phyloP scores from a whole-genome alignment of 2,888 invertebrate genomes.

The Archips xylosteana region DNA sequence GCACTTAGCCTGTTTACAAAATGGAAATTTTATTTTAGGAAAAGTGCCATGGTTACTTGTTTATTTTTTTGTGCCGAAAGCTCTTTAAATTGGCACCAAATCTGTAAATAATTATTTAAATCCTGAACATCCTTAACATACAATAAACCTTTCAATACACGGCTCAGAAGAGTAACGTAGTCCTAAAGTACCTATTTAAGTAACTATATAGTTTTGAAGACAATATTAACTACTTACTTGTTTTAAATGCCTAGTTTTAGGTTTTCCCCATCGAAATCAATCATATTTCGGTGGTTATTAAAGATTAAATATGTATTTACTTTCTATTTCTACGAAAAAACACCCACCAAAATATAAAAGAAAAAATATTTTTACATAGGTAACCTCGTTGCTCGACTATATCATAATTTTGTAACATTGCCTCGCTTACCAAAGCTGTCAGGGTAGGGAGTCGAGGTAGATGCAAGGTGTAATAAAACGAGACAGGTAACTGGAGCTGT shows the following conservation, averaged over 20 bases:
- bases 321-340: no score
- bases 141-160: no score
- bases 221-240: no score
- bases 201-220: no score
- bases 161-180: no score
- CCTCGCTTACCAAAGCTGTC: not conserved
- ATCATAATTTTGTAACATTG: conserved; percentile 4
- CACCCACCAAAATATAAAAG: not conserved
- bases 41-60: not conserved
- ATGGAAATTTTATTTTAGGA: not conserved
- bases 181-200: no score
- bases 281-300: no score
- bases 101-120: no score
- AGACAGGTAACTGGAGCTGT: not conserved
- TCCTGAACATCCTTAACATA: no score
- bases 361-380: not conserved
- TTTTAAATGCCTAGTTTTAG: no score
- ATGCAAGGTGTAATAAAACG: conserved; percentile 18
- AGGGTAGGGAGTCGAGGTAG: not conserved
- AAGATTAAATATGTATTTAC: no score
- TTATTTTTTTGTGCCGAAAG: not conserved
- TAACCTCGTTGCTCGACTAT: not conserved
- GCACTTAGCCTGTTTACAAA: not conserved
- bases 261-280: no score
- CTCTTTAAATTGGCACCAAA: not conserved